Percentiles rank a stretch among this genome's conserved stretches.
These are phyloP conservation scores for Sparus aurata DNA, from an alignment of 2,797 vertebrate genomes.

Conservation along the genomic window DNA sequence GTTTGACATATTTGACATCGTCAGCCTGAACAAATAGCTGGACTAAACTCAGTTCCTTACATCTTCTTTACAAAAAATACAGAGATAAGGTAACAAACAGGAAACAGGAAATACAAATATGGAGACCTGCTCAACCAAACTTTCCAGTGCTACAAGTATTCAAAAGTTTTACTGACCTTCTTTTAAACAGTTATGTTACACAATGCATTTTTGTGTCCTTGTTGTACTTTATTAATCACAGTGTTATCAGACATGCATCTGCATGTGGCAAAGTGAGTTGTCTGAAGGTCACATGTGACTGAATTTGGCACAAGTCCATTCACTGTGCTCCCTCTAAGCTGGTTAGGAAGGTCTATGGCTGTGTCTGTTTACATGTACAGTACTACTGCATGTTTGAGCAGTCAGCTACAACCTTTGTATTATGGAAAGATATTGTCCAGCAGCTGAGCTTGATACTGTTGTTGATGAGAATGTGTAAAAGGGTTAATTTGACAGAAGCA, in stretches of 20 bases:
- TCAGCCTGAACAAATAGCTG: not conserved
- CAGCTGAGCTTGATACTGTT: not conserved
- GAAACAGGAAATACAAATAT: slow-evolving; percentile 4
- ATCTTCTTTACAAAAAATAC: not conserved
- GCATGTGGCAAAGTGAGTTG: not conserved
- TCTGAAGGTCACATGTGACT: not conserved
- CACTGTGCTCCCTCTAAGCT: slow-evolving; percentile 2
- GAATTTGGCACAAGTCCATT: slow-evolving; percentile 8
- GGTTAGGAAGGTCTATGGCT: not conserved
- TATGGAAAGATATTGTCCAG: not conserved
- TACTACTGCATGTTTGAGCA: not conserved
- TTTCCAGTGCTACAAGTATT: not conserved
- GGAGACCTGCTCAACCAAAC: not conserved
- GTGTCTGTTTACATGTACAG: not conserved
- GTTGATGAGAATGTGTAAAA: not conserved
- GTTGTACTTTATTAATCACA: not conserved
- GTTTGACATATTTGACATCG: not conserved
- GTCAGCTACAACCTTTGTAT: not conserved
- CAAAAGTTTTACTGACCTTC: not conserved
- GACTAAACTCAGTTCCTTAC: not conserved
- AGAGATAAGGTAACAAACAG: not conserved
- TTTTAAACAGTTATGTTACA: not conserved
- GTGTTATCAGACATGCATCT: not conserved
- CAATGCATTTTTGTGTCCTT: not conserved
- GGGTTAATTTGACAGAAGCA: not conserved